Evolutionary conservation across 1,140 invertebrate species (phyloP), one percentile per base, ranked within the genome.

Genomic region (Linepithema humile): DNA sequence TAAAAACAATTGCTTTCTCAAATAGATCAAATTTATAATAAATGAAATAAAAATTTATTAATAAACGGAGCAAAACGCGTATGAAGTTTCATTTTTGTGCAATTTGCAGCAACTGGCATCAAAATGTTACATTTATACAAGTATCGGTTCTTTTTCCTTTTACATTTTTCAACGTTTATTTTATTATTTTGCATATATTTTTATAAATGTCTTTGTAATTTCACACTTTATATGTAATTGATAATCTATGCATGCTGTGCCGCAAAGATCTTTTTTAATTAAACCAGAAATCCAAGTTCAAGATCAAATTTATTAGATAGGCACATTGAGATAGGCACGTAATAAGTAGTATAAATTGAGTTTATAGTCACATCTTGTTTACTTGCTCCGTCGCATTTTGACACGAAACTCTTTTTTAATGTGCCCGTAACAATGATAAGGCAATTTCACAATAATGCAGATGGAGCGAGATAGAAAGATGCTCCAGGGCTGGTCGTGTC

Each of bases 391-490:
- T 17, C 3, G 35, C 38, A 12, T n/a, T 3, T 4, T 7, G 6
- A 38, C 45, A 7, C n/a, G 29, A 12, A 43, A 55, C 4, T 9
- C 40, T 55, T 67, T 67, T 67, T 70, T 80, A 2, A 55, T 10
- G 12, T 15, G 12, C 1, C 1, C 35, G 15, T 57, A 69, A 69
- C 62, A 78, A 69, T 23, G 75, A 55, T 23, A 20, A 65, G 62
- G 12, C 23, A 78, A 69, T 78, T 55, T 78, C 12, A 55, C 17
- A 26, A 62, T 40, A 12, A 48, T 48, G 20, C n/a, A 65, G 59
- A 17, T 64, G 29, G 17, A 78, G 48, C n/a, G 38, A 59, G 48
- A 78, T 20, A 64, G 35, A 84, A 17, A 73, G 29, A 15, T 43
- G 26, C 48, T 15, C 2, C 9, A n/a, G 32, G 48, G 20, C 17